Conservation (phyloP, 1,140 invertebrate species). For the Homarus americanus region DNA sequence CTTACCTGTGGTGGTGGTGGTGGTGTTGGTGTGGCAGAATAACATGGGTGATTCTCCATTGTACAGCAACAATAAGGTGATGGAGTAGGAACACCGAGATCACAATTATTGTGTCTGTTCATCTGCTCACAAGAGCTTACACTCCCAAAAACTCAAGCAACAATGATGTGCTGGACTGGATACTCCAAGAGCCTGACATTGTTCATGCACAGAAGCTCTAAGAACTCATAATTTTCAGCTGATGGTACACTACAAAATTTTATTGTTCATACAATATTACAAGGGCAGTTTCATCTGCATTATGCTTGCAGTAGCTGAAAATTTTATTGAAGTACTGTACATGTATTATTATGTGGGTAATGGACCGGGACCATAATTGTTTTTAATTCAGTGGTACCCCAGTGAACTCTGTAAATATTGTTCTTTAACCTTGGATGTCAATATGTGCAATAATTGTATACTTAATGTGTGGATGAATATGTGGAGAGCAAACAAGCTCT, state of each 20-base stretch:
- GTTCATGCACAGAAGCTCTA: not conserved
- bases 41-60: constrained; percentile 20
- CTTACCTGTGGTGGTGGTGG: constrained; percentile 25
- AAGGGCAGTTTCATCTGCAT: not conserved
- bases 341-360: not conserved
- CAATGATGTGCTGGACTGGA: constrained; percentile 21
- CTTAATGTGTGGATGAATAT: not conserved
- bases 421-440: not conserved
- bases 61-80: constrained; percentile 10
- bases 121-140: constrained; percentile 7
- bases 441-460: constrained; percentile 23
- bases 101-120: constrained; percentile 1
- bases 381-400: not conserved
- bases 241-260: not conserved
- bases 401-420: not conserved
- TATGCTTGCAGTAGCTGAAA: not conserved
- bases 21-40: constrained; percentile 33
- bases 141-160: not conserved
- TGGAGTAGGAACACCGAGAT: constrained; percentile 14
- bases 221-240: not conserved
- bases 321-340: not conserved
- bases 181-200: not conserved
- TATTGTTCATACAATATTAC: not conserved
- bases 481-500: constrained; percentile 24
- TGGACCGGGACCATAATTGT: constrained; percentile 8